Evolutionary conservation across 2,797 vertebrate species (phyloP).

Genomic region (Leptodactylus fallax): DNA sequence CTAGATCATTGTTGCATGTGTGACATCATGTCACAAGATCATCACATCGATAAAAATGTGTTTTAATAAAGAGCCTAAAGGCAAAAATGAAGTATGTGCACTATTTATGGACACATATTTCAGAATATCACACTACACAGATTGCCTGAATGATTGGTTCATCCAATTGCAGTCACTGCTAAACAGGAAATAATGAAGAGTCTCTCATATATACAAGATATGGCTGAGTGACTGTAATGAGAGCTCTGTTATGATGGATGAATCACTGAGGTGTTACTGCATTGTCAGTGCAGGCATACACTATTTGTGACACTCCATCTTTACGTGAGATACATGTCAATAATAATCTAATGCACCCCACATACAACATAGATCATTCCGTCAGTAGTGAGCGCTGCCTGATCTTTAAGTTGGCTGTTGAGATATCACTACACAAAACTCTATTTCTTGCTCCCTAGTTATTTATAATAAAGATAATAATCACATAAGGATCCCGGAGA

Average conservation of each 20-base stretch:
- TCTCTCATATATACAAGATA: conserved; percentile 38
- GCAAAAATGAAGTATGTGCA: neutral
- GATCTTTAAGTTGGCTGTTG: neutral
- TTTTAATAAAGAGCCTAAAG: neutral
- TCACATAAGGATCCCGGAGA: neutral
- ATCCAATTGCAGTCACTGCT: conserved; percentile 43
- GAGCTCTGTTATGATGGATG: conserved; percentile 50
- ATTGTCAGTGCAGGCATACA: conserved; percentile 28
- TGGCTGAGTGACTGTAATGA: conserved; percentile 50
- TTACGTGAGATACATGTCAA: conserved; percentile 1
- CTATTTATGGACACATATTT: conserved; percentile 16
- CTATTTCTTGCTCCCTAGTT: neutral
- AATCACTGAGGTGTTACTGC: conserved; percentile 34
- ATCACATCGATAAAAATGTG: neutral
- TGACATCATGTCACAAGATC: neutral
- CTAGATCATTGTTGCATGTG: neutral
- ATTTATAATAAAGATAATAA: conserved; percentile 7
- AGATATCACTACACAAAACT: neutral
- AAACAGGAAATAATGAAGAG: conserved; percentile 51
- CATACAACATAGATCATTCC: neutral
- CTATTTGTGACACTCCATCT: neutral
- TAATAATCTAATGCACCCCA: neutral
- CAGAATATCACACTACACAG: conserved; percentile 5
- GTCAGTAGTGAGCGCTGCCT: neutral
- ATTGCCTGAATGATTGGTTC: conserved; percentile 30